Evolutionary conservation across 2,113 vertebrate species (phyloP).

Genomic region (Syngnathus typhle): DNA sequence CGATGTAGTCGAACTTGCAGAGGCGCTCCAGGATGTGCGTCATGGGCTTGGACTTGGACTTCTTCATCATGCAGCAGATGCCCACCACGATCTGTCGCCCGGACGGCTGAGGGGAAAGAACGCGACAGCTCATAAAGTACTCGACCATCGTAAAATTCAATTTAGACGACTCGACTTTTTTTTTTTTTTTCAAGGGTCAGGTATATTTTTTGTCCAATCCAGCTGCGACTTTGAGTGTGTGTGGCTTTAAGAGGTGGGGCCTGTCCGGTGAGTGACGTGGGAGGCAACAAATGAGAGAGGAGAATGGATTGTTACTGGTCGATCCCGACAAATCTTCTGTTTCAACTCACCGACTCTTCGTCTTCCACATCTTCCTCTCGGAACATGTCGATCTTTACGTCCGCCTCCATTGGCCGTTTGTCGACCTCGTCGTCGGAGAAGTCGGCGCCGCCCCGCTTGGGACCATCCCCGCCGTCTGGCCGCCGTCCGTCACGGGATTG

Average conservation of each 20-base stretch:
- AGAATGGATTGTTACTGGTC: no score
- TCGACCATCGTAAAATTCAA: background rate
- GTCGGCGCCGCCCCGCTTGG: constrained; percentile 32
- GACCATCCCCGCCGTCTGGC: constrained; percentile 67
- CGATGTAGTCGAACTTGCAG: constrained; percentile 95
- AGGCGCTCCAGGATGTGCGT: constrained; percentile 94
- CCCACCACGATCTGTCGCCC: constrained; percentile 96
- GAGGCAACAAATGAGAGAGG: no score
- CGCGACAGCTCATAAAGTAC: no score
- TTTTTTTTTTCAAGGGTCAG: no score
- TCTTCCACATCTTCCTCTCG: constrained; percentile 62
- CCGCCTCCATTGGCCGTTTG: constrained; percentile 63
- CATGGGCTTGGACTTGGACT: constrained; percentile 98
- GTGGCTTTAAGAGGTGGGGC: no score
- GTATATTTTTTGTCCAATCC: no score
- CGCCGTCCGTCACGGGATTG: constrained; percentile 46
- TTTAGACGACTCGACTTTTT: background rate
- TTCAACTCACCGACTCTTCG: constrained; percentile 46
- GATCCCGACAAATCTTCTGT: background rate
- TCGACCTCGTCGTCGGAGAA: constrained; percentile 64
- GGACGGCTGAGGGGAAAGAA: constrained; percentile 68
- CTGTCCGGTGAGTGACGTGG: no score
- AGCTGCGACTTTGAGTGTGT: no score
- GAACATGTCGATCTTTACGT: constrained; percentile 77
- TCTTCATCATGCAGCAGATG: constrained; percentile 98